Percentiles rank a stretch among this genome's conserved stretches.
These are phyloP conservation scores for Chrysaora quinquecirrha DNA, from an alignment of 30 jellyfish, hydroid and myxozoan species.

Conservation along the genomic window DNA sequence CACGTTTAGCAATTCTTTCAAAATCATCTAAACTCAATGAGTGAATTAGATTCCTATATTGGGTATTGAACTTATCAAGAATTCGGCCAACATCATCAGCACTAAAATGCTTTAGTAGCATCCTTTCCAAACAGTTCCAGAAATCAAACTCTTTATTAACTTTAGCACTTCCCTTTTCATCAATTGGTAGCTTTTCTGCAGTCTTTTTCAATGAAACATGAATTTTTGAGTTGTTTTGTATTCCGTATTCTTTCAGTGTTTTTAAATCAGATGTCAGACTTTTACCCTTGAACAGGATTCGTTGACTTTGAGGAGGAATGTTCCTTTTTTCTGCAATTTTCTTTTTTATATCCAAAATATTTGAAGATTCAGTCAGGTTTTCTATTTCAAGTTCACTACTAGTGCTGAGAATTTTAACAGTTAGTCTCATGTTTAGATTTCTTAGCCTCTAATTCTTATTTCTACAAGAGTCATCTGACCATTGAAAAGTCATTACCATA, in stretches of 20 bases:
- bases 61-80: neutral
- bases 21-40: slow-evolving; percentile 56
- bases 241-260: slow-evolving; percentile 28
- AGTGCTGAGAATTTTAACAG: slow-evolving; percentile 18
- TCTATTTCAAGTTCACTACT: slow-evolving; percentile 33
- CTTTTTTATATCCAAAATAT: slow-evolving; percentile 1
- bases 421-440: slow-evolving; percentile 51
- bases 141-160: neutral
- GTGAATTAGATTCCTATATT: slow-evolving; percentile 7
- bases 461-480: too few species aligned
- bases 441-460: too few species aligned
- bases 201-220: slow-evolving; percentile 47
- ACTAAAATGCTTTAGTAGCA: slow-evolving; percentile 24
- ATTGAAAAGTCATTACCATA: too few species aligned
- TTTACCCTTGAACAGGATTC: slow-evolving; percentile 49
- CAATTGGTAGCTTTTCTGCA: neutral
- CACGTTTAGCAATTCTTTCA: slow-evolving; percentile 54
- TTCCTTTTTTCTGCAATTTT: neutral
- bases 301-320: slow-evolving; percentile 16
- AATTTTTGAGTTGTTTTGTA: slow-evolving; percentile 16
- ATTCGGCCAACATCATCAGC: slow-evolving; percentile 30
- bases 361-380: neutral
- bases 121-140: neutral
- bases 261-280: slow-evolving; percentile 23
- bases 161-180: neutral